Percentiles rank a stretch among this genome's conserved stretches.
These are phyloP conservation scores for Brachionus sp. DNA, from an alignment of 1,140 invertebrate species.

Conservation along the genomic window DNA sequence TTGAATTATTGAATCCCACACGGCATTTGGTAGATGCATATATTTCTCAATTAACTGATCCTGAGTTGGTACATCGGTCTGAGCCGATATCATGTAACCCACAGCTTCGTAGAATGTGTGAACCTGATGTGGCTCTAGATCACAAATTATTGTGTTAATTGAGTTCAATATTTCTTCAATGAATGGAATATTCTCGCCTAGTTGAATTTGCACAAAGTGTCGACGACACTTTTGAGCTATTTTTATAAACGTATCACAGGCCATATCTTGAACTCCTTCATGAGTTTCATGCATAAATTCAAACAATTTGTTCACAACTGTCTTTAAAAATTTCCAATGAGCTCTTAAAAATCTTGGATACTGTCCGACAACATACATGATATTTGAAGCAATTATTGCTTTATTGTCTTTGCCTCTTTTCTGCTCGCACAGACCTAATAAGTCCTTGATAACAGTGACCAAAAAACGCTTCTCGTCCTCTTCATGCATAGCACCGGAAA, in stretches of 20 bases:
- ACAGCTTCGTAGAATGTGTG: conserved; percentile 99
- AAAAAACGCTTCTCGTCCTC: conserved; percentile 99
- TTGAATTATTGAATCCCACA: conserved; percentile 97
- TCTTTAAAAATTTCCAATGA: conserved; percentile 99
- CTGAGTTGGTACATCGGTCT: conserved; percentile 78
- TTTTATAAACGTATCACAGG: conserved; percentile 99
- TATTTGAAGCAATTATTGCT: conserved; percentile 98
- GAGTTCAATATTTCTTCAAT: conserved; percentile 96
- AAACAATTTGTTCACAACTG: conserved; percentile 99
- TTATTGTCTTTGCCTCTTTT: conserved; percentile 99
- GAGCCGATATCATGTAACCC: conserved; percentile 96
- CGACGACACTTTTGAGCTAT: conserved; percentile 97
- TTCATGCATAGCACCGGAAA: conserved; percentile 96
- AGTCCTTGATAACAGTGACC: conserved; percentile 97
- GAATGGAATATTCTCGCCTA: conserved; percentile 92
- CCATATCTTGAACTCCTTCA: conserved; percentile 97
- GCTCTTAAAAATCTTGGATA: conserved; percentile 95
- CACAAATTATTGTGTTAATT: conserved; percentile 96
- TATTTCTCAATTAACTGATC: conserved; percentile 93
- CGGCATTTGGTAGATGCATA: conserved; percentile 94
- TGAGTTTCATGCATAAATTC: conserved; percentile 99
- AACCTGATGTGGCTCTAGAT: conserved; percentile 95
- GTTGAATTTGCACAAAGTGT: conserved; percentile 90
- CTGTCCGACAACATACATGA: conserved; percentile 99
- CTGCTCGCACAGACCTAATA: conserved; percentile 95